These are phyloP conservation scores for Lanius collurio DNA, from an alignment of 2,113 vertebrate genomes.

Conservation along the genomic window DNA sequence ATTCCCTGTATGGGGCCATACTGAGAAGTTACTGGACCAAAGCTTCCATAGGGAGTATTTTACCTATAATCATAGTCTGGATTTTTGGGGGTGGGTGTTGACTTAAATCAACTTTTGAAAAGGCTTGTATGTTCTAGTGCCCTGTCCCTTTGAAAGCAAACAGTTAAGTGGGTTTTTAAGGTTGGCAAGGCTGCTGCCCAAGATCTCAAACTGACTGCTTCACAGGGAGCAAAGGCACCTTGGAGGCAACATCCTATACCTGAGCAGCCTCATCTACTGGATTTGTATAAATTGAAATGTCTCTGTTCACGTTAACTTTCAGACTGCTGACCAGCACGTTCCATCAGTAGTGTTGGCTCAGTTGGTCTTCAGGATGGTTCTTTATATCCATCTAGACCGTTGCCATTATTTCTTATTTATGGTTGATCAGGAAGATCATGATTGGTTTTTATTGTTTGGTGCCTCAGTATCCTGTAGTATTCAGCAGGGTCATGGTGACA, in stretches of 20 bases:
- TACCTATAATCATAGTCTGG: background rate
- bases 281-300: background rate
- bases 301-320: background rate
- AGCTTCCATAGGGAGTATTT: background rate
- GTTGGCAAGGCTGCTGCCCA: background rate
- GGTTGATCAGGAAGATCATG: background rate
- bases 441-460: background rate
- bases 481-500: background rate
- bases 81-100: background rate
- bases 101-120: background rate
- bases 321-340: background rate
- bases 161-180: background rate
- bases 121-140: fast-evolving
- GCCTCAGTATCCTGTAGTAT: background rate
- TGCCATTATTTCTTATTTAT: background rate
- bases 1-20: background rate
- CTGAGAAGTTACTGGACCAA: background rate
- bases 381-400: fast-evolving
- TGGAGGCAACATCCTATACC: background rate
- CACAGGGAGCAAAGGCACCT: background rate
- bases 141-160: background rate
- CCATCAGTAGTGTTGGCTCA: background rate
- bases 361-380: background rate
- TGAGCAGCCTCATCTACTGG: background rate
- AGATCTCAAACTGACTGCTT: background rate